Percentiles rank a stretch among this genome's conserved stretches.
These are phyloP conservation scores for Anagyrus pseudococci DNA, from an alignment of 2,888 invertebrate species.

Conservation along the genomic window DNA sequence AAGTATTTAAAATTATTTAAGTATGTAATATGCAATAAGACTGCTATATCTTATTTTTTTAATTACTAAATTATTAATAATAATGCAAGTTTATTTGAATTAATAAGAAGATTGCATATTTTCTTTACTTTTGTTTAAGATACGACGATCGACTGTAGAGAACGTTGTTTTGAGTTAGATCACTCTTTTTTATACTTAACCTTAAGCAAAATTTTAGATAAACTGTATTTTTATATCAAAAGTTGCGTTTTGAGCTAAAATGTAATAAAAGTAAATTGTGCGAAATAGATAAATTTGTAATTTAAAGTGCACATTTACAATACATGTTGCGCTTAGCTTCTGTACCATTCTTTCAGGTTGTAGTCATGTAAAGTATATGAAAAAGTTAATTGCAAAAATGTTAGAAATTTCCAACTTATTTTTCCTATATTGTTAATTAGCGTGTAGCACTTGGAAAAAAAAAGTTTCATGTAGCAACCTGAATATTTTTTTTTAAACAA, in stretches of 20 bases:
- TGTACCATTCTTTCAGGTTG: too few relatives aligned
- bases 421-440: too few relatives aligned
- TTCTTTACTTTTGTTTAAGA: slow-evolving; percentile 27
- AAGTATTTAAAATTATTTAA: slow-evolving; percentile 35
- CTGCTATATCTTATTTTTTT: slow-evolving; percentile 40
- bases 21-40: slow-evolving; percentile 37
- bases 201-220: slow-evolving; percentile 17
- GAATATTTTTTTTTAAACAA: too few relatives aligned
- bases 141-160: slow-evolving; percentile 19
- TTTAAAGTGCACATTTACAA: too few relatives aligned
- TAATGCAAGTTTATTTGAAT: slow-evolving; percentile 32
- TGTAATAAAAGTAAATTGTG: too few relatives aligned
- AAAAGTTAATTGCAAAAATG: too few relatives aligned
- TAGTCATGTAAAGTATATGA: too few relatives aligned
- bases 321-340: too few relatives aligned
- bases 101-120: slow-evolving; percentile 27
- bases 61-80: slow-evolving; percentile 36
- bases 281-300: too few relatives aligned
- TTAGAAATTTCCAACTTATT: too few relatives aligned
- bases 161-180: background rate
- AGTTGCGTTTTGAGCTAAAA: slow-evolving; percentile 32
- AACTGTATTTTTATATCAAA: slow-evolving; percentile 23
- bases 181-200: slow-evolving; percentile 16
- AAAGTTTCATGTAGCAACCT: too few relatives aligned
- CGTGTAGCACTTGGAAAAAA: too few relatives aligned